phyloP scores from a whole-genome alignment of 2,113 vertebrate genomes.

The Mesocricetus auratus region DNA sequence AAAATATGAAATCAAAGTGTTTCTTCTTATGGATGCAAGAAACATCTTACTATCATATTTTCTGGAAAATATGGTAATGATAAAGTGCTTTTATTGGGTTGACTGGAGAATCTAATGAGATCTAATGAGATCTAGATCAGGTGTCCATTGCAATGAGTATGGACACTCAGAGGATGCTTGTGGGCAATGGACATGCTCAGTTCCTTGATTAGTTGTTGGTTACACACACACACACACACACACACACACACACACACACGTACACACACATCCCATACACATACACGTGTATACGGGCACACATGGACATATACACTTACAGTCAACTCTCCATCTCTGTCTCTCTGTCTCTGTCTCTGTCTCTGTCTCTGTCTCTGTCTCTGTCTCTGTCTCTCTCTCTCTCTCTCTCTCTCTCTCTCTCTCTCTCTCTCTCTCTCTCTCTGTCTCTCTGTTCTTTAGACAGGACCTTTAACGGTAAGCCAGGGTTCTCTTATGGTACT shows the following conservation, averaged over 20 bases:
- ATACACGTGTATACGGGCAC: not conserved
- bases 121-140: not conserved
- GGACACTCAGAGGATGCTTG: not conserved
- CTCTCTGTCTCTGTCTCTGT: too few relatives aligned
- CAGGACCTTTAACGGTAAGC: conserved; percentile 3
- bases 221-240: not conserved
- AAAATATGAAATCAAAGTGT: not conserved
- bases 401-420: too few relatives aligned
- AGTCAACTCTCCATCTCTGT: too few relatives aligned
- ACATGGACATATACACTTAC: not conserved
- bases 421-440: too few relatives aligned
- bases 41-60: conserved; percentile 17
- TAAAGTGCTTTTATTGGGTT: not conserved
- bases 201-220: not conserved
- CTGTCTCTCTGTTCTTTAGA: not conserved
- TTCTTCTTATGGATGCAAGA: not conserved
- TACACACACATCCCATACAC: not conserved
- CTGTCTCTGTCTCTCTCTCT: too few relatives aligned
- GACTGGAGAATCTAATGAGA: not conserved
- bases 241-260: not conserved
- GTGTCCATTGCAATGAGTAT: not conserved
- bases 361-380: too few relatives aligned
- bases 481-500: conserved; percentile 19
- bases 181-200: not conserved
- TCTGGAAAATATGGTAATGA: not conserved